Percentiles rank a stretch among this genome's conserved stretches.
Evolutionary conservation across 1,140 invertebrate species (phyloP).

Genomic region (Macrotrachela quadricornifera): DNA sequence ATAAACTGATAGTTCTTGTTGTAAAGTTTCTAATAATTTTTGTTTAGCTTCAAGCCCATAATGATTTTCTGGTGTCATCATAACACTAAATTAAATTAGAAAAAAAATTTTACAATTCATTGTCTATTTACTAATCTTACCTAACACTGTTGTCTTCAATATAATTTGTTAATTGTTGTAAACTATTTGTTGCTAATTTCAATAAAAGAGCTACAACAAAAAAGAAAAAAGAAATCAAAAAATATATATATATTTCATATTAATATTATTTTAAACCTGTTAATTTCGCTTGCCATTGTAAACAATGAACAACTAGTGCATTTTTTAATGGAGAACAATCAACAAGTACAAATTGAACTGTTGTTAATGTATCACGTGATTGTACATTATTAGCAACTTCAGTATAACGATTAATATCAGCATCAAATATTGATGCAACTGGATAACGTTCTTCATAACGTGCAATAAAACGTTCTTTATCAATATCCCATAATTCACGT

Average conservation of each 20-base stretch:
- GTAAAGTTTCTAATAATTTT: conserved; percentile 41
- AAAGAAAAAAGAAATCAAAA: too few species aligned
- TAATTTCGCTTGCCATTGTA: conserved; percentile 54
- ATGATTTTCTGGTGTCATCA: conserved; percentile 26
- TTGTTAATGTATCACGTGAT: conserved; percentile 47
- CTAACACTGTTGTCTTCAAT: conserved; percentile 32
- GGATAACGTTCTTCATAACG: conserved; percentile 47
- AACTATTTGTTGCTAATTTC: conserved; percentile 41
- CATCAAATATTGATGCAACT: conserved; percentile 49
- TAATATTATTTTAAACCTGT: too few species aligned
- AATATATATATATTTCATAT: too few species aligned
- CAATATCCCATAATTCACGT: conserved; percentile 54
- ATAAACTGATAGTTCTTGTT: conserved; percentile 37
- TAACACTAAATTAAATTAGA: conserved; percentile 22
- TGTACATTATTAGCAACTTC: conserved; percentile 52
- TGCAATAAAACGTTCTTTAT: conserved; percentile 50
- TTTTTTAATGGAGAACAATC: conserved; percentile 52
- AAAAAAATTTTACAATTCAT: too few species aligned
- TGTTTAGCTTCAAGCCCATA: conserved; percentile 30
- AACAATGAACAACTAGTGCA: conserved; percentile 51
- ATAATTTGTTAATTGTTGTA: conserved; percentile 43
- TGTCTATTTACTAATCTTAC: too few species aligned
- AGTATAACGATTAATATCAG: conserved; percentile 42
- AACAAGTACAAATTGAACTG: conserved; percentile 54
- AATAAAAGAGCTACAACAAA: conserved; percentile 42